Conservation (phyloP, 92 coral and sea anemone genomes). For the Phenganax marumi region DNA sequence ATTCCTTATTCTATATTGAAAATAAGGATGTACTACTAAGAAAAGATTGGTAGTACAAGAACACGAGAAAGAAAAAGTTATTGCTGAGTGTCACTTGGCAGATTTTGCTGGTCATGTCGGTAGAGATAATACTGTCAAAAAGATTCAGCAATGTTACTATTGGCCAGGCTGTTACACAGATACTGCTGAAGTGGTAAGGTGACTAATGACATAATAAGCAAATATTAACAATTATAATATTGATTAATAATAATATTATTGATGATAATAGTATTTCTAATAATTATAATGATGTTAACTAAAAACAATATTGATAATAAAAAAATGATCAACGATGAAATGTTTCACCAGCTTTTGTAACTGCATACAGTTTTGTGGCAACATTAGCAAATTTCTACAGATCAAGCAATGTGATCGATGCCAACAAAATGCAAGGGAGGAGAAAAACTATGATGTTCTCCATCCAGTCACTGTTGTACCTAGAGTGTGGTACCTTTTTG, state of each 20-base stretch:
- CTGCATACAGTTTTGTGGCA: too few species aligned
- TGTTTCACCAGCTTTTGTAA: too few species aligned
- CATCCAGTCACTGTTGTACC: slow-evolving; percentile 46
- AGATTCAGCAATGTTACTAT: slow-evolving; percentile 37
- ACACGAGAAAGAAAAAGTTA: slow-evolving; percentile 30
- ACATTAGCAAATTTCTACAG: neutral
- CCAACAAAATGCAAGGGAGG: slow-evolving; percentile 42
- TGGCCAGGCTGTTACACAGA: slow-evolving; percentile 57
- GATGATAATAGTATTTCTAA: too few species aligned
- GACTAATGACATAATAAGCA: neutral
- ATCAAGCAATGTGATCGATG: slow-evolving; percentile 49
- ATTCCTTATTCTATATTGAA: slow-evolving; percentile 1
- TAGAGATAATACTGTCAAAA: slow-evolving; percentile 45
- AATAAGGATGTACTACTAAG: neutral
- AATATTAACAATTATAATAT: neutral
- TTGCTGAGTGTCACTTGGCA: slow-evolving; percentile 51
- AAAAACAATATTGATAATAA: too few species aligned
- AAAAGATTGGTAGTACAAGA: slow-evolving; percentile 34
- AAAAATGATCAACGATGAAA: too few species aligned
- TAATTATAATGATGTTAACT: too few species aligned
- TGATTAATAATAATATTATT: neutral
- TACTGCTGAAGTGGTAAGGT: slow-evolving; percentile 32
- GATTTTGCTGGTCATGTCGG: slow-evolving; percentile 53
- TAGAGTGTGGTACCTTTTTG: slow-evolving; percentile 51
- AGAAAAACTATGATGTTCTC: slow-evolving; percentile 33